Evolutionary conservation across 2,797 vertebrate species (phyloP).

Genomic region (Ambastaia sidthimunki): DNA sequence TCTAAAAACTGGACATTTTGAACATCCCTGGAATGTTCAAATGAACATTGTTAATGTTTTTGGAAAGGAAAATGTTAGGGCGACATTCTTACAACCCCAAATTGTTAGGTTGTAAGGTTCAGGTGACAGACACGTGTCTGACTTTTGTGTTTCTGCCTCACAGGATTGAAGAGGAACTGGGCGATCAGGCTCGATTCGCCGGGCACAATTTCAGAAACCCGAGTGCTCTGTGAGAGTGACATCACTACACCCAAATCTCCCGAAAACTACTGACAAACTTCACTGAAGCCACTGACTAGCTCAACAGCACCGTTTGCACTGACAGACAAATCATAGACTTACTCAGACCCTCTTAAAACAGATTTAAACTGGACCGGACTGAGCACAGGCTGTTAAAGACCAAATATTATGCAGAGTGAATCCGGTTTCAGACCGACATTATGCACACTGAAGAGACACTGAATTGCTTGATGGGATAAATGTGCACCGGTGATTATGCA

Average conservation of each 20-base stretch:
- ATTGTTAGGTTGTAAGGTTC: too few relatives aligned
- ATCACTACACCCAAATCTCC: constrained; percentile 26
- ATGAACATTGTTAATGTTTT: too few relatives aligned
- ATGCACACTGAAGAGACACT: constrained; percentile 35
- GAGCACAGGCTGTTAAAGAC: constrained; percentile 25
- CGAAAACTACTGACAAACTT: constrained; percentile 46
- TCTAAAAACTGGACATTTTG: too few relatives aligned
- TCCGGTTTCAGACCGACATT: constrained; percentile 5
- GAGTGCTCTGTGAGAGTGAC: constrained; percentile 87
- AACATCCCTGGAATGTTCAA: too few relatives aligned
- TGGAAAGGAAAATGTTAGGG: too few relatives aligned
- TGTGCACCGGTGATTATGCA: constrained; percentile 16
- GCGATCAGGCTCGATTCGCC: constrained; percentile 91
- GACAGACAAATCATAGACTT: constrained; percentile 30
- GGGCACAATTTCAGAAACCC: constrained; percentile 97
- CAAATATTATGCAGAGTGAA: constrained; percentile 46
- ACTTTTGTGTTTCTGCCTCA: constrained; percentile 44
- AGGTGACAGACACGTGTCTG: background rate
- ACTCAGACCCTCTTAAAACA: constrained; percentile 19
- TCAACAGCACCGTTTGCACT: constrained; percentile 57
- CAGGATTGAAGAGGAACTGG: constrained; percentile 95
- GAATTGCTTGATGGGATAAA: constrained; percentile 9
- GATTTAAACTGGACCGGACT: constrained; percentile 26
- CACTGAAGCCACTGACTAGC: background rate
- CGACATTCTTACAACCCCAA: too few relatives aligned